Evolutionary conservation across 1,140 invertebrate genomes (phyloP).

Genomic region (Gryon sp.): DNA sequence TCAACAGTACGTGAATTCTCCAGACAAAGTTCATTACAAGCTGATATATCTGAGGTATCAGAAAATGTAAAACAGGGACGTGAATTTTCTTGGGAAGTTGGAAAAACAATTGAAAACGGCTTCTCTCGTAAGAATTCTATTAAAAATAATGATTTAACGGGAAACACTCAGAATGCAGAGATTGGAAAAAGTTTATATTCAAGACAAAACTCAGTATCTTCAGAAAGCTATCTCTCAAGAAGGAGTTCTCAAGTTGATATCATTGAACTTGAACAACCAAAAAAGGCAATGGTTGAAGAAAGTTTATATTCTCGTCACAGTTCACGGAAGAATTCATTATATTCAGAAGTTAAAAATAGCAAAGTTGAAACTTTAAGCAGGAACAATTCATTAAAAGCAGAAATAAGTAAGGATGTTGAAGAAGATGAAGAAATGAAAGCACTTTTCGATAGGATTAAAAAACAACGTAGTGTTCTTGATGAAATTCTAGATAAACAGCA

Average conservation of each 20-base stretch:
- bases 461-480: conserved; percentile 84
- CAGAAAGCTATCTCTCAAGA: conserved; percentile 61
- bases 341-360: conserved; percentile 39
- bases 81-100: conserved; percentile 32
- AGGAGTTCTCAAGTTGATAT: conserved; percentile 54
- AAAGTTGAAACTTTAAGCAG: conserved; percentile 56
- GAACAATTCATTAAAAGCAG: conserved; percentile 66
- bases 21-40: conserved; percentile 51
- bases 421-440: conserved; percentile 82
- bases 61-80: conserved; percentile 25
- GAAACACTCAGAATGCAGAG: conserved; percentile 24
- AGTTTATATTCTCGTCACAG: conserved; percentile 55
- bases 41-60: conserved; percentile 25
- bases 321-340: conserved; percentile 47
- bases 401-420: conserved; percentile 75
- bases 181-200: conserved; percentile 43
- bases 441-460: conserved; percentile 83
- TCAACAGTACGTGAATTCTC: conserved; percentile 30
- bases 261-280: conserved; percentile 62
- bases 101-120: conserved; percentile 30
- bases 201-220: conserved; percentile 57
- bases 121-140: conserved; percentile 25
- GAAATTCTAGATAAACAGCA: conserved; percentile 83
- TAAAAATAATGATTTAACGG: conserved; percentile 13
- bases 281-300: conserved; percentile 50